Conservation (phyloP, 2,113 vertebrate genomes). For the Sardina pilchardus region DNA sequence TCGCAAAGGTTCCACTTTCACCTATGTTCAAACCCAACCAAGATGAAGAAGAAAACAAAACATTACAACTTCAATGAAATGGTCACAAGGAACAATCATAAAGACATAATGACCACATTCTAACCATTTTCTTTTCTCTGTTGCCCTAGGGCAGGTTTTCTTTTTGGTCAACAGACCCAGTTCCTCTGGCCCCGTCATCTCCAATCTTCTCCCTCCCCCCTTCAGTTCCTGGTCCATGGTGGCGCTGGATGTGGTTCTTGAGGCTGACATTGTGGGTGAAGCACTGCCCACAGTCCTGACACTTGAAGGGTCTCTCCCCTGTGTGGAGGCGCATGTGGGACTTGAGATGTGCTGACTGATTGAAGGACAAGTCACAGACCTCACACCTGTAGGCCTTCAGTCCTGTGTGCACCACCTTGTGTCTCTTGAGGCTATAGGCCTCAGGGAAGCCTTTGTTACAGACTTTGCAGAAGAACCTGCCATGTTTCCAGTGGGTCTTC, state of each 20-base stretch:
- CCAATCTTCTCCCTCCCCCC: not conserved
- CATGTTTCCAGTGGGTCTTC: not conserved
- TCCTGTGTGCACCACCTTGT: not conserved
- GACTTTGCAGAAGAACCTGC: not conserved
- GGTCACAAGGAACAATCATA: no score
- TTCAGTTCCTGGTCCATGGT: not conserved
- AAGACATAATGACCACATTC: no score
- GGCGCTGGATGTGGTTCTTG: not conserved
- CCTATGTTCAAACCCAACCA: no score
- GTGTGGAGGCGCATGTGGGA: not conserved
- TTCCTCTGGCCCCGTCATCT: not conserved
- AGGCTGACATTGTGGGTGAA: constrained; percentile 13
- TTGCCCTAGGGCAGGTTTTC: no score
- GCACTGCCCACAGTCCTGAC: not conserved
- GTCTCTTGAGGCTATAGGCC: not conserved
- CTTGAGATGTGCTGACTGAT: not conserved
- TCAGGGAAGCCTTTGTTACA: not conserved
- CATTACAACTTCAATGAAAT: no score
- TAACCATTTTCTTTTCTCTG: no score
- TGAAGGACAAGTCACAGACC: not conserved
- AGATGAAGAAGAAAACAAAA: no score
- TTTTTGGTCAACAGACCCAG: not conserved
- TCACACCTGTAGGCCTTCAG: not conserved
- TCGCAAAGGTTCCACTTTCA: no score
- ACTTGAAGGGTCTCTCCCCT: not conserved